phyloP scores from a whole-genome alignment of 1,140 invertebrate genomes.

The Lutraria rhynchaena region DNA sequence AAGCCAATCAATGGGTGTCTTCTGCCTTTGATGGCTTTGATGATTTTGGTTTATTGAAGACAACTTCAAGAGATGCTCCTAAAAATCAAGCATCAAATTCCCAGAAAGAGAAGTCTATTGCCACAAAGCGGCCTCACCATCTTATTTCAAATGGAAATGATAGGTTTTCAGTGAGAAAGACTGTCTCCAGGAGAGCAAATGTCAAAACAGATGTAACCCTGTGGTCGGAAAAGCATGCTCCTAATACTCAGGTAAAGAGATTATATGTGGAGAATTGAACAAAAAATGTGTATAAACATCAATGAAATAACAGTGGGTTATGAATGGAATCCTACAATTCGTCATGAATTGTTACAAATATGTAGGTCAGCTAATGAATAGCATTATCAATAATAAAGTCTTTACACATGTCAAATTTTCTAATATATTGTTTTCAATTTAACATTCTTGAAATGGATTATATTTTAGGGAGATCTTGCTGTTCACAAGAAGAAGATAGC shows the following conservation, averaged over 20 bases:
- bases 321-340: too few species aligned
- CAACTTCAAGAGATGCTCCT: conserved; percentile 14
- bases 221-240: conserved; percentile 76
- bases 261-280: not conserved
- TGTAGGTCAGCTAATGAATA: too few species aligned
- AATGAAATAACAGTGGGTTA: too few species aligned
- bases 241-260: conserved; percentile 68
- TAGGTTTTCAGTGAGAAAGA: conserved; percentile 25
- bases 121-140: not conserved
- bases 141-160: conserved; percentile 10
- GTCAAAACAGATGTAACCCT: conserved; percentile 59
- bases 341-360: too few species aligned
- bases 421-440: too few species aligned
- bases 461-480: conserved; percentile 77
- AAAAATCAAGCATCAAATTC: conserved; percentile 2
- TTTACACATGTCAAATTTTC: too few species aligned
- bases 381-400: too few species aligned
- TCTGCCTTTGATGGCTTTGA: conserved; percentile 74
- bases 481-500: conserved; percentile 81
- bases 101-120: not conserved
- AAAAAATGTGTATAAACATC: too few species aligned
- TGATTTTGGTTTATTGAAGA: conserved; percentile 59
- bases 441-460: too few species aligned
- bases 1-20: conserved; percentile 72
- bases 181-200: conserved; percentile 38